Evolutionary conservation across 2,888 invertebrate genomes (phyloP), one percentile per base, ranked within the genome.

Genomic region (Hanleya hanleyi): DNA sequence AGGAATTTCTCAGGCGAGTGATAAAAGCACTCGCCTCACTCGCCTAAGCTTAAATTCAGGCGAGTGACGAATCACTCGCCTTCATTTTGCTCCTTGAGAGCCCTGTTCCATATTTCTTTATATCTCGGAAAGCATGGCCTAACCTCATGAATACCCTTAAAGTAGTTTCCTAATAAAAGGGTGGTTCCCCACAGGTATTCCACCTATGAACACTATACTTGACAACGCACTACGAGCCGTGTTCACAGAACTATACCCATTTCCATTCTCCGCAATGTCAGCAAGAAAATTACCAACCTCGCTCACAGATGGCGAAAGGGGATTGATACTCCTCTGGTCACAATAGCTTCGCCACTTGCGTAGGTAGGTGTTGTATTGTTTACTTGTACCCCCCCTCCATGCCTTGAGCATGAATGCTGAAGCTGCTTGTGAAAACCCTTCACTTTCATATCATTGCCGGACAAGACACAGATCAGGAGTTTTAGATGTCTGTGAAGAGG

Each of bases 171-270:
- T 7, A n/a, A n/a, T n/a, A n/a, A n/a, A n/a, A n/a, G n/a, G n/a
- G 9, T 7, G 29, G 22, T n/a, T 51, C n/a, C 29, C 29, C 9
- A 26, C 57, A 7, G n/a, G n/a, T n/a, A n/a, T n/a, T 32, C 36
- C 36, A 35, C 32, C 29, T 9, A 12, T 15, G 32, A 32, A 33
- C 7, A 62, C 12, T 32, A 62, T 12, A 32, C 33, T 35, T 6
- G 62, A 62, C 7, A 62, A 15, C 32, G 62, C 62, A 62, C 62
- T 35, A 9, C 62, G 36, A 33, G 33, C 62, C 7, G 62, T 62
- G 32, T 62, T 62, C 15, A 62, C 33, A 62, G 62, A 32, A 62
- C 62, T 62, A 33, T 62, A 32, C 15, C 32, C 36, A 62, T 33
- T 12, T 7, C 33, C 62, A 32, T 6, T 22, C 7, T 62, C 62